Evolutionary conservation across 2,888 invertebrate genomes (phyloP).

Genomic region (Bugula neritina): DNA sequence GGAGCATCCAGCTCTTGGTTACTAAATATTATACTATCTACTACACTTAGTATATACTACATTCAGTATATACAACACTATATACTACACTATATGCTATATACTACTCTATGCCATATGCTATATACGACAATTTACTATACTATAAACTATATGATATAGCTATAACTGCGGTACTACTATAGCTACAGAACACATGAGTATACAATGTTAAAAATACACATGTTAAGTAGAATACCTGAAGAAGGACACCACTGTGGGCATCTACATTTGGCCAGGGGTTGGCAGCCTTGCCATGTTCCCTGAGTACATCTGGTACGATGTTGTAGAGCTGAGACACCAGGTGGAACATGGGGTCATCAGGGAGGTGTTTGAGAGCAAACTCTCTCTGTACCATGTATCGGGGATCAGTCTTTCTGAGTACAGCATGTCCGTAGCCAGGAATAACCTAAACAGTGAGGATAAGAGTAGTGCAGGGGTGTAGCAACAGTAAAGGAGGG

Average conservation of each 20-base stretch:
- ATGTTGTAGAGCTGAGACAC: slow-evolving; percentile 85
- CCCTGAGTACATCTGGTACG: slow-evolving; percentile 82
- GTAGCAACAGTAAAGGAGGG: not conserved
- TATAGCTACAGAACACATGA: too few relatives aligned
- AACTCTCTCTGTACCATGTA: slow-evolving; percentile 92
- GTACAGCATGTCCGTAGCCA: slow-evolving; percentile 91
- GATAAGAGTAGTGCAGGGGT: not conserved
- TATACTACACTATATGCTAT: too few relatives aligned
- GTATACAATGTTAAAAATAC: too few relatives aligned
- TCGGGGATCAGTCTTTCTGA: slow-evolving; percentile 86
- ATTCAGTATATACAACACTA: too few relatives aligned
- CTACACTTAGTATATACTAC: too few relatives aligned
- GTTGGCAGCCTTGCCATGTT: slow-evolving; percentile 93
- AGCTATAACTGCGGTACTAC: too few relatives aligned
- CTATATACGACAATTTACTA: too few relatives aligned
- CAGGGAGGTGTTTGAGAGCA: slow-evolving; percentile 83
- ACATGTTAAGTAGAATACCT: slow-evolving; percentile 64
- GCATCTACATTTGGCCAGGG: slow-evolving; percentile 98
- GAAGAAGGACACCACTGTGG: slow-evolving; percentile 85
- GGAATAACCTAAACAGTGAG: slow-evolving; percentile 77
- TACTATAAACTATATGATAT: too few relatives aligned
- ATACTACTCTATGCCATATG: too few relatives aligned
- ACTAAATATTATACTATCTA: too few relatives aligned
- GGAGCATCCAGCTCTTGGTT: too few relatives aligned
- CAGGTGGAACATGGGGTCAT: slow-evolving; percentile 83